Evolutionary conservation across 2,888 invertebrate species (phyloP).

Genomic region (Pteria penguin): DNA sequence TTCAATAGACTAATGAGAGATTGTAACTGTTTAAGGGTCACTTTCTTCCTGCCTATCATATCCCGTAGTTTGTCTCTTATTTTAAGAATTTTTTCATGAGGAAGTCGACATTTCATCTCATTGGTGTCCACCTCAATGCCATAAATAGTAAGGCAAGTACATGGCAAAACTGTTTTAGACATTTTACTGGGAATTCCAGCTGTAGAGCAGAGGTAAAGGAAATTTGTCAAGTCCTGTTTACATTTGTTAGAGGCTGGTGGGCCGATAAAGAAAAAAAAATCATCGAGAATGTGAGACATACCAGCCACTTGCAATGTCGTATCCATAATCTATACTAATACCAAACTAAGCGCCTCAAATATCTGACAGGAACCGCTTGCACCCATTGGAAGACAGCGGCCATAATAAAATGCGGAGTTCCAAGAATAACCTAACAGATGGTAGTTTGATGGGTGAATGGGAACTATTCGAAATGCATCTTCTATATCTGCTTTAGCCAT

Average conservation of each 20-base stretch:
- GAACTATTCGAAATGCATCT: conserved; percentile 25
- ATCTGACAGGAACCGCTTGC: conserved; percentile 7
- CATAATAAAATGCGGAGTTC: neutral
- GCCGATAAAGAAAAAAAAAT: conserved; percentile 13
- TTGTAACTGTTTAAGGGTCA: conserved; percentile 33
- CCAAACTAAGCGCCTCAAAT: neutral
- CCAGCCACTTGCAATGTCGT: neutral
- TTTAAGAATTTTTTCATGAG: conserved; percentile 24
- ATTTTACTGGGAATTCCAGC: conserved; percentile 27
- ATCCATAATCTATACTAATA: conserved; percentile 10
- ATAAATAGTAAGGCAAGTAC: conserved; percentile 23
- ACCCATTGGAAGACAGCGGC: conserved; percentile 4
- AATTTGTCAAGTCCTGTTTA: neutral
- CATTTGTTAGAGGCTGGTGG: neutral
- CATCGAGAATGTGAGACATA: conserved; percentile 1
- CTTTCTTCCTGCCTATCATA: neutral
- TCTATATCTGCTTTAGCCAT: conserved; percentile 18
- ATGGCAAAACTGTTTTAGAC: conserved; percentile 26
- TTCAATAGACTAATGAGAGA: conserved; percentile 39
- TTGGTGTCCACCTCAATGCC: conserved; percentile 30
- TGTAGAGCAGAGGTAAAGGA: neutral
- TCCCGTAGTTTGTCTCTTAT: neutral
- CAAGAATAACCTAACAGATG: neutral
- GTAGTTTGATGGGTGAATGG: conserved; percentile 2
- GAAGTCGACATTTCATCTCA: conserved; percentile 24